Evolutionary conservation across 1,140 invertebrate species (phyloP).

Genomic region (Musca vetustissima): DNA sequence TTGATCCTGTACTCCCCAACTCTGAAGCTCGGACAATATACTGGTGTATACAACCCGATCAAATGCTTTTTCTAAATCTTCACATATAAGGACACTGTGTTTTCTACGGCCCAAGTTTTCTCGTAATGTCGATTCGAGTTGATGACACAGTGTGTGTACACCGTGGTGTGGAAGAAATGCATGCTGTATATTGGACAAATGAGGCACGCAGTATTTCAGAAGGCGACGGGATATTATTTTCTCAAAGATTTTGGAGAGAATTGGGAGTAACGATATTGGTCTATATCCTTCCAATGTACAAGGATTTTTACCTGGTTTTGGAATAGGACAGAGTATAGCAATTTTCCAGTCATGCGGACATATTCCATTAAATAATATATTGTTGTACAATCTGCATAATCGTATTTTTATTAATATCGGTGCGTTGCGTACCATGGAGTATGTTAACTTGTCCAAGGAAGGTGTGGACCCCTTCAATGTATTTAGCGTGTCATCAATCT

Average conservation of each 20-base stretch:
- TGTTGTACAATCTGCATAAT: not conserved
- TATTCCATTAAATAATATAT: not conserved
- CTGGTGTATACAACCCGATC: not conserved
- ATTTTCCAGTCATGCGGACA: not conserved
- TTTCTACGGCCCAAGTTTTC: not conserved
- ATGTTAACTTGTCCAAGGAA: not conserved
- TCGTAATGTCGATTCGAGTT: not conserved
- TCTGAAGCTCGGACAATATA: not conserved
- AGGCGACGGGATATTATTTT: not conserved
- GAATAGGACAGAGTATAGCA: not conserved
- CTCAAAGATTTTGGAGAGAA: not conserved
- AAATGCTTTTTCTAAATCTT: not conserved
- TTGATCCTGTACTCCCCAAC: not conserved
- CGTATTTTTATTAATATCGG: not conserved
- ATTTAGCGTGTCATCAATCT: not conserved
- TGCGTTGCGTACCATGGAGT: not conserved
- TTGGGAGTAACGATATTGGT: not conserved
- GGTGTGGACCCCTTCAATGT: not conserved
- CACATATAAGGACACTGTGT: not conserved
- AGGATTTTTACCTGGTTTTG: no score
- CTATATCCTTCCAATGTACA: no score
- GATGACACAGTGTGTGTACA: conserved; percentile 1
- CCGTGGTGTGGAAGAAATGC: not conserved
- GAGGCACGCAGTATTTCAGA: not conserved
- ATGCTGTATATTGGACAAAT: not conserved